Percentiles rank a stretch among this genome's conserved stretches.
Evolutionary conservation across 2,113 vertebrate genomes (phyloP).

Genomic region (Stomatorhinus ivindoensis): DNA sequence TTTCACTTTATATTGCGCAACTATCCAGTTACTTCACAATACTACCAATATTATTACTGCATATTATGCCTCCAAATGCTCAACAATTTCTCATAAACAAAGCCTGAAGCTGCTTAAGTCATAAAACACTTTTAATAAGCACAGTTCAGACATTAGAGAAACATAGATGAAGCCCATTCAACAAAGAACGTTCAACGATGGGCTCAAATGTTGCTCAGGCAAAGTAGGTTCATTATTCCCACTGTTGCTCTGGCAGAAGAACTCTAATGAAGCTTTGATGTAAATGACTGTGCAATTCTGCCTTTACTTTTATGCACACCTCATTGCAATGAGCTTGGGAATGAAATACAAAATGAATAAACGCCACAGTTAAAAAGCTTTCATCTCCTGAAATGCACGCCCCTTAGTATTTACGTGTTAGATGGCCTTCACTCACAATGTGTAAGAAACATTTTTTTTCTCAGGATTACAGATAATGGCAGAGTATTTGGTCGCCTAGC

Average conservation of each 20-base stretch:
- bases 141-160: conserved; percentile 1
- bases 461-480: conserved; percentile 11
- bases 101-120: background rate
- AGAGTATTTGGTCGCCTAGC: conserved; percentile 20
- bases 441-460: background rate
- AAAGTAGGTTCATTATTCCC: conserved; percentile 13
- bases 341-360: conserved; percentile 2
- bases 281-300: conserved; percentile 2
- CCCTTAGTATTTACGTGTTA: conserved; percentile 10
- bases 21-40: background rate
- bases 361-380: conserved; percentile 10
- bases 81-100: background rate
- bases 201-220: background rate
- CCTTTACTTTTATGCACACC: background rate
- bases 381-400: conserved; percentile 7
- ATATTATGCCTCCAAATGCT: background rate
- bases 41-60: background rate
- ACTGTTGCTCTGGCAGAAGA: conserved; percentile 9
- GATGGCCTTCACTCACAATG: conserved; percentile 21
- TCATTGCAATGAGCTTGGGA: background rate
- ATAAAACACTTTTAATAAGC: conserved; percentile 9
- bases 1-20: background rate
- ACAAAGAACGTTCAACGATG: background rate
- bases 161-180: background rate
- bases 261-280: conserved; percentile 22